These are phyloP conservation scores for Phoxinus dragarum DNA, from an alignment of 2,797 vertebrate species.

Conservation along the genomic window DNA sequence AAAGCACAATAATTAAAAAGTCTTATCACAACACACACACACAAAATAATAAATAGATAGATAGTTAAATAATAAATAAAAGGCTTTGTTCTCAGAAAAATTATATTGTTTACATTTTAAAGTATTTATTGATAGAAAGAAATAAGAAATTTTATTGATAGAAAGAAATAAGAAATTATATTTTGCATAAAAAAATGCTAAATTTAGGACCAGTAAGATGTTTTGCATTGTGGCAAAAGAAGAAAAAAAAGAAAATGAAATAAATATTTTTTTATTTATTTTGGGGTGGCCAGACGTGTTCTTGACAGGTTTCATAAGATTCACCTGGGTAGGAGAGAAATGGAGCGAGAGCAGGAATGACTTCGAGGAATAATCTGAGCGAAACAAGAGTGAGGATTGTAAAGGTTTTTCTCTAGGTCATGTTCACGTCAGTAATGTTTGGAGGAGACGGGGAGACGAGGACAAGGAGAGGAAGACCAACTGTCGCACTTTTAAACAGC, in stretches of 20 bases:
- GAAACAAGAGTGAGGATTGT: conserved; percentile 50
- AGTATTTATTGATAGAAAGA: background rate
- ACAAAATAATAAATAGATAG: background rate
- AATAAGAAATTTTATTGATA: background rate
- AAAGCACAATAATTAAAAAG: background rate
- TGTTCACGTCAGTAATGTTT: conserved; percentile 58
- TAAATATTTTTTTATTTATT: too few species aligned
- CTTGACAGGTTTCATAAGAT: conserved; percentile 15
- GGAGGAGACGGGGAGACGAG: conserved; percentile 39
- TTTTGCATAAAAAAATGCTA: too few species aligned
- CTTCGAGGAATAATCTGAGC: conserved; percentile 45
- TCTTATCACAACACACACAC: background rate
- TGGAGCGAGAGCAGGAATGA: conserved; percentile 30
- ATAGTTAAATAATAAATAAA: background rate
- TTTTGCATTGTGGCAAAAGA: too few species aligned
- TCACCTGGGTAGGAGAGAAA: background rate
- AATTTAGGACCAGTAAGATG: too few species aligned
- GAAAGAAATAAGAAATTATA: too few species aligned
- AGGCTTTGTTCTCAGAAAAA: background rate
- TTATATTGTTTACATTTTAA: background rate
- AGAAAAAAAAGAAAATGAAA: too few species aligned
- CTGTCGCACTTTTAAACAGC: conserved; percentile 3
- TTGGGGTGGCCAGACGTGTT: background rate
- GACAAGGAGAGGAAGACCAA: background rate
- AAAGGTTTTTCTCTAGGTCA: conserved; percentile 66